These are phyloP conservation scores for Leucopsar rothschildi DNA, from an alignment of 2,113 vertebrate species.

Conservation along the genomic window DNA sequence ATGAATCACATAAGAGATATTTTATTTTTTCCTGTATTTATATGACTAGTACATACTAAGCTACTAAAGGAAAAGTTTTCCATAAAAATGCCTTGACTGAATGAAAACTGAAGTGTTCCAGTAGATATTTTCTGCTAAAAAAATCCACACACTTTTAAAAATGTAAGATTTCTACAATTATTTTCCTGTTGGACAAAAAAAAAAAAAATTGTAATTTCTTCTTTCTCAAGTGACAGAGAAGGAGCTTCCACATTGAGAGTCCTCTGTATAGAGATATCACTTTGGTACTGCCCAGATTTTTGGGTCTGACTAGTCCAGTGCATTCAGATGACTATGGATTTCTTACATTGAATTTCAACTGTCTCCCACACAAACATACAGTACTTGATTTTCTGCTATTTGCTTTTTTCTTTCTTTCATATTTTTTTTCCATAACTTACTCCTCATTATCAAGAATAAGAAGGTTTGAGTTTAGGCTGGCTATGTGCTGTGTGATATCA, in stretches of 20 bases:
- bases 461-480: not conserved
- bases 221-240: not conserved
- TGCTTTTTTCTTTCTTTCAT: not conserved
- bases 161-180: not conserved
- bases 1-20: not conserved
- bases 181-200: not conserved
- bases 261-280: not conserved
- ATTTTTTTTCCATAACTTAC: not conserved
- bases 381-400: not conserved
- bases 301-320: not conserved
- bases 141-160: not conserved
- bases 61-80: not conserved
- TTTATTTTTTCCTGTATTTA: not conserved
- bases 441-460: not conserved
- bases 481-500: not conserved
- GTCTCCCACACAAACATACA: not conserved
- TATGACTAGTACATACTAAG: not conserved
- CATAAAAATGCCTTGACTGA: not conserved
- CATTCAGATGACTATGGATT: not conserved
- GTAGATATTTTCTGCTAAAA: not conserved
- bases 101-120: not conserved
- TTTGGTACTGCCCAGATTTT: not conserved
- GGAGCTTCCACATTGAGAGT: rapidly evolving
- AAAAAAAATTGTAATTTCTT: not conserved
- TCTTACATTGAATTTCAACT: not conserved